These are phyloP conservation scores for Etheostoma nigrum DNA, from an alignment of 2,797 vertebrate species.

Conservation along the genomic window DNA sequence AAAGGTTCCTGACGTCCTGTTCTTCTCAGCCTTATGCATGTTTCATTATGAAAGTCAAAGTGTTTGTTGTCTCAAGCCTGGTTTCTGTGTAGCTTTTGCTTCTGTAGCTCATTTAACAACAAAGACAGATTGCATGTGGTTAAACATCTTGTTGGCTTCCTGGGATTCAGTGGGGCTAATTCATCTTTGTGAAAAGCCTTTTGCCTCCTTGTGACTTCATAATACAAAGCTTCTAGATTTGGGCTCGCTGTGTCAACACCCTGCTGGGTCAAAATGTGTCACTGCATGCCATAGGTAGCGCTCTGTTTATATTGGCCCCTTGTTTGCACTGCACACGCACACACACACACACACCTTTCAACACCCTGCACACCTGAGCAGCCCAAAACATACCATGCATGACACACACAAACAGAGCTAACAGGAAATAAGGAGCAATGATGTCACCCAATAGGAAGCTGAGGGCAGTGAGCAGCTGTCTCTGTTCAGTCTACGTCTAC, in stretches of 20 bases:
- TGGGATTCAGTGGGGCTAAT: background rate
- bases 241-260: slow-evolving; percentile 33
- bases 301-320: slow-evolving; percentile 27
- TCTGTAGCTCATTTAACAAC: background rate
- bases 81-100: background rate
- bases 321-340: slow-evolving; percentile 31
- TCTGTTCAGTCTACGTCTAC: background rate
- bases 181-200: background rate
- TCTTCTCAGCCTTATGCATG: too few species aligned
- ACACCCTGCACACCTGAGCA: slow-evolving; percentile 50
- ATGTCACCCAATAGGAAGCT: slow-evolving; percentile 22
- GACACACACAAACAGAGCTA: slow-evolving; percentile 10
- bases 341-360: slow-evolving; percentile 26
- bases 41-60: background rate
- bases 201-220: background rate
- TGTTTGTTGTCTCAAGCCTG: background rate
- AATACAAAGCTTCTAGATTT: slow-evolving; percentile 9
- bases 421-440: slow-evolving; percentile 21
- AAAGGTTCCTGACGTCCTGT: background rate
- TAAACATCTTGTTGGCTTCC: background rate
- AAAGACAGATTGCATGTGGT: background rate
- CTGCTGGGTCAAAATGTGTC: slow-evolving; percentile 33
- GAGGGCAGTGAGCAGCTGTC: background rate
- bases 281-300: slow-evolving; percentile 41
- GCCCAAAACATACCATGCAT: slow-evolving; percentile 16